phyloP scores from a whole-genome alignment of 1,140 invertebrate species.

The Drosophila arawakana region DNA sequence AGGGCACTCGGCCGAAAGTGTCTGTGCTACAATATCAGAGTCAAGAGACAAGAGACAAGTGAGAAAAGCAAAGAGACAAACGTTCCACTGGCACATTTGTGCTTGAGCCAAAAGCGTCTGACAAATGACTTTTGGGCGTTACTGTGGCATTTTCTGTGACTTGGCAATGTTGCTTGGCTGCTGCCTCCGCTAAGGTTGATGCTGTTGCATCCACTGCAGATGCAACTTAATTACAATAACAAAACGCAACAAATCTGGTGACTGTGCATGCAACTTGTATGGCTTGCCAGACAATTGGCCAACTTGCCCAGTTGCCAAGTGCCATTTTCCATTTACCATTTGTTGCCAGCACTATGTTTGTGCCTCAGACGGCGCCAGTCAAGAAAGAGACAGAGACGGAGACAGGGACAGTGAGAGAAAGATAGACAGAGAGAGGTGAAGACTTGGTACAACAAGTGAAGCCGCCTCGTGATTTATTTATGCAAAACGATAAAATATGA shows the following conservation, averaged over 20 bases:
- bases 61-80: conserved; percentile 2
- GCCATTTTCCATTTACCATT: conserved; percentile 29
- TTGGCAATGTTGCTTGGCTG: conserved; percentile 14
- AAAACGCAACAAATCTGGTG: conserved; percentile 62
- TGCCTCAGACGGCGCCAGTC: conserved; percentile 56
- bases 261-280: conserved; percentile 56
- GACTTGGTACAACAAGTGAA: conserved; percentile 52
- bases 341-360: neutral
- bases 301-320: conserved; percentile 49
- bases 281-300: conserved; percentile 72
- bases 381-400: conserved; percentile 11
- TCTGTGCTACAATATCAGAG: conserved; percentile 5
- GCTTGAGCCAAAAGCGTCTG: conserved; percentile 42
- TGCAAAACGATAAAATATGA: conserved; percentile 78
- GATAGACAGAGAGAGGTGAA: neutral
- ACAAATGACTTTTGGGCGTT: conserved; percentile 59
- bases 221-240: conserved; percentile 79
- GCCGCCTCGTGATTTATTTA: conserved; percentile 72
- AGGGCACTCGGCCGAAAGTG: conserved; percentile 53
- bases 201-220: conserved; percentile 49
- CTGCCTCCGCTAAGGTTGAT: conserved; percentile 11
- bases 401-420: conserved; percentile 4
- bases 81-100: conserved; percentile 39
- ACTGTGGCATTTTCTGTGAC: conserved; percentile 37
- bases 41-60: neutral